Evolutionary conservation across 2,797 vertebrate species (phyloP), one percentile per base, ranked within the genome.

Genomic region (Acanthiza pusilla): DNA sequence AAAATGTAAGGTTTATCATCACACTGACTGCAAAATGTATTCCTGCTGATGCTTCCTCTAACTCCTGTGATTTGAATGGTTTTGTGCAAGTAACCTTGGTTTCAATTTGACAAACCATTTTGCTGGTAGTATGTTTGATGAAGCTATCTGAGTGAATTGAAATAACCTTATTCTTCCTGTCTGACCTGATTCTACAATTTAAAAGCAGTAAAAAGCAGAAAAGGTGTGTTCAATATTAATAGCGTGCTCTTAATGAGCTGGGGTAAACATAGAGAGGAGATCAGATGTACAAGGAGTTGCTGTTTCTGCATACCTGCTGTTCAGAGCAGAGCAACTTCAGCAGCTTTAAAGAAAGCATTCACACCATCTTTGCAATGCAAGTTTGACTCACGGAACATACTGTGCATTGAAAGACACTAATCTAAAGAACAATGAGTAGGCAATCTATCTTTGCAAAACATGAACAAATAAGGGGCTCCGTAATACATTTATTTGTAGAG

Each of bases 381-480:
- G 51, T 61, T 72, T 61, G 50, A 89, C 72, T 81, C 47, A 83
- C 61, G 86, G 89, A 94, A 81, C 30, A 55, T 34, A 30, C 30
- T 65, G 30, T 72, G 36, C 50, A 19, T 29, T 72, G 82, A 85
- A 94, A 88, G 48, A 62, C 30, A 63, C 61, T 40, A 70, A 72
- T 80, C 66, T 93, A 85, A 80, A 63, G 77, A 80, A 93, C 34
- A 80, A 72, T 75, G 53, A 78, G 19, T 18, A 74, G 62, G 38
- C n/a, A 73, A 87, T 91, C 68, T 74, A 58, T 57, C 75, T 83
- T 74, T 91, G 55, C 81, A 91, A 96, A 94, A 66, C 60, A 83
- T 32, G 36, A 92, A 51, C 62, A 54, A 81, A 58, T 70, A 78
- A 80, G 54, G 60, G 38, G 13, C n/a, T 84, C 40, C 26, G n/a